Conservation (phyloP, 2,888 invertebrate species). For the Steinernema carpocapsae region DNA sequence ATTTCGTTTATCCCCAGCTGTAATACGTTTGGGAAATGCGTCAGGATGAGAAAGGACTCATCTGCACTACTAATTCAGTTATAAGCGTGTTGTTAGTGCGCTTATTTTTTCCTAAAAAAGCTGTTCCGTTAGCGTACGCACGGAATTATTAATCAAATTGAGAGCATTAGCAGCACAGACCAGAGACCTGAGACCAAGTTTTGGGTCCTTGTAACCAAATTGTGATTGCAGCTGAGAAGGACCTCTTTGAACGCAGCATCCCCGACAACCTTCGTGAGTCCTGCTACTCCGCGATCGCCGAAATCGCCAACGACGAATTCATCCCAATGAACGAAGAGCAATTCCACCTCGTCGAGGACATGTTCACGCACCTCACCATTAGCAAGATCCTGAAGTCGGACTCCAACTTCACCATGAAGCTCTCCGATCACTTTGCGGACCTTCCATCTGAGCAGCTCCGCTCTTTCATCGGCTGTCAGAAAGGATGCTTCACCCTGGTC, state of each 20-base stretch:
- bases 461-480: slow-evolving; percentile 61
- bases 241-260: slow-evolving; percentile 55
- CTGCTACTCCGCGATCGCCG: slow-evolving; percentile 62
- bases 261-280: slow-evolving; percentile 48
- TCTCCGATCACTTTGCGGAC: slow-evolving; percentile 54
- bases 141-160: too few relatives aligned
- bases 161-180: too few relatives aligned
- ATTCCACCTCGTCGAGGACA: slow-evolving; percentile 47
- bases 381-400: slow-evolving; percentile 44
- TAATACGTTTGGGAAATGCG: too few relatives aligned
- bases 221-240: slow-evolving; percentile 53
- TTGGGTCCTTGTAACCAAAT: neutral
- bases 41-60: too few relatives aligned
- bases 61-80: too few relatives aligned
- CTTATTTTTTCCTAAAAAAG: too few relatives aligned
- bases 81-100: too few relatives aligned
- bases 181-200: too few relatives aligned
- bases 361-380: slow-evolving; percentile 47
- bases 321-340: slow-evolving; percentile 46
- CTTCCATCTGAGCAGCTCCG: slow-evolving; percentile 52
- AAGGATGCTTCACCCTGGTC: too few relatives aligned
- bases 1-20: too few relatives aligned
- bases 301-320: too few relatives aligned
- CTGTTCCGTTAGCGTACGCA: too few relatives aligned
- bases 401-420: slow-evolving; percentile 45